Conservation (phyloP, 2,888 invertebrate species). For the Drosophila barbarae region DNA sequence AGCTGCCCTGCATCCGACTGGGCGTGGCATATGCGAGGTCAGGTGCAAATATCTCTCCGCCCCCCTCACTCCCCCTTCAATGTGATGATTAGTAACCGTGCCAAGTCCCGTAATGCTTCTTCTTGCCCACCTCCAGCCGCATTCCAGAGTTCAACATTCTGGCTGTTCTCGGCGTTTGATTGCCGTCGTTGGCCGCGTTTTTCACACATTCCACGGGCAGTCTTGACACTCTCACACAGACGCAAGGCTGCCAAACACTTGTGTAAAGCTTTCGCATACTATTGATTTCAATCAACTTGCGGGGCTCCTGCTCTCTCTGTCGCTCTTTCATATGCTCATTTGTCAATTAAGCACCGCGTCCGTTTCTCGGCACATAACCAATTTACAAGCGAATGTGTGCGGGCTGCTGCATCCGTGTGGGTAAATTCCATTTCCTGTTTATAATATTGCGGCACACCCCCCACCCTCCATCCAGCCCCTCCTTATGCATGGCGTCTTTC, state of each 20-base stretch:
- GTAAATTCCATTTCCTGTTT: conserved; percentile 75
- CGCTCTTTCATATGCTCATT: conserved; percentile 56
- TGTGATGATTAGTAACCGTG: not conserved
- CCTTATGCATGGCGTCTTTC: conserved; percentile 27
- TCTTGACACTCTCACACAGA: conserved; percentile 42
- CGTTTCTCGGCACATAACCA: conserved; percentile 63
- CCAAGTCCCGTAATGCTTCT: conserved; percentile 15
- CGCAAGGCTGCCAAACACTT: conserved; percentile 27
- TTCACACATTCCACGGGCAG: conserved; percentile 68
- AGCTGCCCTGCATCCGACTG: conserved; percentile 17
- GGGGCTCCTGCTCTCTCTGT: conserved; percentile 39
- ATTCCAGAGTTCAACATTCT: conserved; percentile 68
- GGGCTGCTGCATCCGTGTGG: conserved; percentile 47
- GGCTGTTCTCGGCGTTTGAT: conserved; percentile 47
- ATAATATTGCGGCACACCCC: conserved; percentile 59
- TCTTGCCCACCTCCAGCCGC: conserved; percentile 49
- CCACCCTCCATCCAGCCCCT: conserved; percentile 24
- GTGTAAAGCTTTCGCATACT: conserved; percentile 52
- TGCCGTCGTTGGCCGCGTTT: conserved; percentile 74
- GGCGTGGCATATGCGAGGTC: conserved; percentile 27
- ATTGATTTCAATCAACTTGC: conserved; percentile 70
- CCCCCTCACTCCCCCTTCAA: not conserved
- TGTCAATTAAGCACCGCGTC: conserved; percentile 71
- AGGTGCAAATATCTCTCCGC: conserved; percentile 12
- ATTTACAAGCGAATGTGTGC: conserved; percentile 36